Conservation (phyloP, 2,113 vertebrate genomes). For the Thermophis baileyi region DNA sequence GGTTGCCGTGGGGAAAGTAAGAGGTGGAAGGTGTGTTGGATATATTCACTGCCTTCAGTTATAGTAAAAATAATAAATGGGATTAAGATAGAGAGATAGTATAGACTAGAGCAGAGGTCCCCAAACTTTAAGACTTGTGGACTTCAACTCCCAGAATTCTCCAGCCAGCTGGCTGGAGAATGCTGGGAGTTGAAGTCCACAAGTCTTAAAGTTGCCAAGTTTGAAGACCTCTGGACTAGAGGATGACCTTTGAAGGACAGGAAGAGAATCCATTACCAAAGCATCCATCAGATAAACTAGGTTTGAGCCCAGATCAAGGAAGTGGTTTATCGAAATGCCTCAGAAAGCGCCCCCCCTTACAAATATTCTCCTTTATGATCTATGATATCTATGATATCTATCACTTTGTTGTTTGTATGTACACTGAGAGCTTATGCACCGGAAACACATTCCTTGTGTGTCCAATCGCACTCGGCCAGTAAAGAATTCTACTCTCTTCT, state of each 20-base stretch:
- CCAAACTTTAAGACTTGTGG: too few relatives aligned
- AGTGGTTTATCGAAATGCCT: background rate
- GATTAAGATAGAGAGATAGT: too few relatives aligned
- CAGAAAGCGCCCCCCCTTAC: background rate
- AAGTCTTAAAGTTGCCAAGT: too few relatives aligned
- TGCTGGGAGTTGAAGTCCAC: too few relatives aligned
- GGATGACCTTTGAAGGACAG: background rate
- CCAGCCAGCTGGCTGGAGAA: too few relatives aligned
- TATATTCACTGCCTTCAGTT: background rate
- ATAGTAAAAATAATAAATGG: background rate
- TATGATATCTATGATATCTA: too few relatives aligned
- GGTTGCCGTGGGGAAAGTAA: background rate
- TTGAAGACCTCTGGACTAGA: background rate
- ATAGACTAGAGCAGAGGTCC: background rate
- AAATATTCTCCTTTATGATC: too few relatives aligned
- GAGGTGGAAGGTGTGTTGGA: background rate
- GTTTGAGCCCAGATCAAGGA: background rate
- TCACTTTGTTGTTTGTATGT: too few relatives aligned
- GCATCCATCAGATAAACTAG: background rate
- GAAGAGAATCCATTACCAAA: background rate
- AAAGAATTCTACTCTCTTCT: background rate
- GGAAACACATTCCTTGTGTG: too few relatives aligned
- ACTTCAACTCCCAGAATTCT: too few relatives aligned
- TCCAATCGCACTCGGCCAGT: too few relatives aligned
- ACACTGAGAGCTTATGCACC: too few relatives aligned